Evolutionary conservation across 2,113 vertebrate species (phyloP).

Genomic region (human): DNA sequence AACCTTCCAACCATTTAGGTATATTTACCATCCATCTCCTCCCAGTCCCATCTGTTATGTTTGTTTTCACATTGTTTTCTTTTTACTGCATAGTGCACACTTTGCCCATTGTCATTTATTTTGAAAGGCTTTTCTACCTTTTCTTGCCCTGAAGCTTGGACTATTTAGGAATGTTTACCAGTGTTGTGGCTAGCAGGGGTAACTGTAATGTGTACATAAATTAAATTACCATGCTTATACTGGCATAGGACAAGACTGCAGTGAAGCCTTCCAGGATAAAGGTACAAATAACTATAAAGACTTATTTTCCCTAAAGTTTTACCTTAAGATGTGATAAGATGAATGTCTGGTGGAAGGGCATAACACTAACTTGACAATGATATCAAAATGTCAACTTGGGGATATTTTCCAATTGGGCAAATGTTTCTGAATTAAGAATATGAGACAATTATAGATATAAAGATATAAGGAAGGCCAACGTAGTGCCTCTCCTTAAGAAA

Average conservation of each 20-base stretch:
- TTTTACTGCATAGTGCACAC: not conserved
- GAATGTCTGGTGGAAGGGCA: not conserved
- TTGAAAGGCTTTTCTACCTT: not conserved
- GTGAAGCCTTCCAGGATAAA: not conserved
- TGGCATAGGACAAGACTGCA: no score
- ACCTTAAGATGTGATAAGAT: not conserved
- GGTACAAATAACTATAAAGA: not conserved
- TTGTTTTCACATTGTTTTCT: not conserved
- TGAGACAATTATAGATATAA: not conserved
- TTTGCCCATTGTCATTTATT: not conserved
- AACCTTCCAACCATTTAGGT: not conserved
- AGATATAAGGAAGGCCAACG: not conserved
- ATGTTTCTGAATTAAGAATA: not conserved
- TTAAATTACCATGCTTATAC: not conserved
- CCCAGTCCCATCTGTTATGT: not conserved
- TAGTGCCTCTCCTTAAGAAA: not conserved
- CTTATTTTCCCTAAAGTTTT: not conserved
- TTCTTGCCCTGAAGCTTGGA: not conserved
- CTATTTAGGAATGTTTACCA: not conserved
- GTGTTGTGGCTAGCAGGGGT: not conserved
- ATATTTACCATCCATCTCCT: no score
- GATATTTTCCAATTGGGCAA: not conserved
- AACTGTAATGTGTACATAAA: not conserved
- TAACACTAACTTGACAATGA: not conserved
- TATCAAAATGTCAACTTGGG: not conserved